Evolutionary conservation across 2,113 vertebrate species (phyloP), one percentile per base, ranked within the genome.

Genomic region (Anoplopoma fimbria): DNA sequence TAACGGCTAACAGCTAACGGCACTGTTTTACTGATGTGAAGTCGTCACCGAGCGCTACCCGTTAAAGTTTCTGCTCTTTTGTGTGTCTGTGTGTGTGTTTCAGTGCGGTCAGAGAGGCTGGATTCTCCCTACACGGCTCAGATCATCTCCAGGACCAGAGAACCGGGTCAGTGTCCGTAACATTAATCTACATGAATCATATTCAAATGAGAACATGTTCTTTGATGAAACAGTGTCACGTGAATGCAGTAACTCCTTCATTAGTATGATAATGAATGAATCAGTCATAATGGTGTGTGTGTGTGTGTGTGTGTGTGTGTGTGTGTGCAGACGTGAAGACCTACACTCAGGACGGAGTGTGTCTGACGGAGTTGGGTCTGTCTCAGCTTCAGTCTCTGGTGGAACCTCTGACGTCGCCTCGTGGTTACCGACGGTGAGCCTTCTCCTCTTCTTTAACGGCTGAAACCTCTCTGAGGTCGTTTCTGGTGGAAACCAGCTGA

Each of bases 341-440:
- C 0, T 99, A 97, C 92, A 97, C 97, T 60, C 98, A 99, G 94
- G 98, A 99, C 53, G 98, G 98, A 21, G 97, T 99, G 79, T 98
- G 97, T 93, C 93, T 99, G 91, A 99, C 98, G 0, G 97, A 99
- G 94, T 96, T 94, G 1, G 98, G 98, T 58, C 96, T 98, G 91
- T 96, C 96, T 58, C 98, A 99, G 89, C 96, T 99, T 68, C 98
- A 99, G 96, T 96, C 97, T 79, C 96, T 99, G 58, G 92, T 93
- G 1, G 85, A 94, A 65, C 96, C 96, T 19, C 95, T 96, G 40
- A 94, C 96, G 10, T 96, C 96, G 0, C 95, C 96, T 0, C 96
- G 97, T 78, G 96, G 95, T 47, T 93, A 93, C 89, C 98, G 97
- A 89, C 95, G 92, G 93, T 94, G 81, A 88, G 36, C 8, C 1